Base-by-base conservation (phyloP, 2,888 invertebrate genomes). In the Drosophila greeni region DNA sequence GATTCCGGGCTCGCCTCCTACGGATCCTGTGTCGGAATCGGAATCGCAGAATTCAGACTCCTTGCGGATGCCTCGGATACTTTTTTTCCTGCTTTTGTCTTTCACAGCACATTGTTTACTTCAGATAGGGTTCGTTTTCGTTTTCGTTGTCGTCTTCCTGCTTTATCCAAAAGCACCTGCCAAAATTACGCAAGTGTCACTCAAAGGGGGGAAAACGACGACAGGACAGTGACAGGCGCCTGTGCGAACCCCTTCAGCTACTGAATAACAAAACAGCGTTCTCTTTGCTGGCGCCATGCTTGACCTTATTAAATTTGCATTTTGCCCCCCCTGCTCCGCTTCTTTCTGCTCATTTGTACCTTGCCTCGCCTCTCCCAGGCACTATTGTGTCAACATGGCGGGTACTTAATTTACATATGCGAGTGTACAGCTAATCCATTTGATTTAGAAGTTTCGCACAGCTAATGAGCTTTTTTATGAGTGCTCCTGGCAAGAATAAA, bases 141-240 rank as follows among this genome's bases (percentile, higher is more conserved):
- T 69, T 67, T 54, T 42, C 33, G 39, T 14, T 40, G 40, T 14
- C 14, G 40, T 23, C 40, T 23, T 40, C 23, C 20, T 70, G 34
- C 29, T 16, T 45, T 45, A 18, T 26, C 4, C 18, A 7, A 29
- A 49, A 68, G 70, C 82, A 83, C 84, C 84, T 83, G 79, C 72
- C 82, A 68, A 80, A 80, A 80, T 77, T 81, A 72, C 72, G 73
- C 70, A 81, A 81, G 79, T 75, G 83, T 74, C 78, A 76, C 77
- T 82, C 64, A 64, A 74, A 61, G 59, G 57, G 60, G 45, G 36
- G n/a, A 42, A 58, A 58, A 53, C 34, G 42, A 24, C 47, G 66
- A 37, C 48, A 66, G 57, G 49, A 57, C 36, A 64, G 45, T 65
- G 66, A 65, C 57, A 58, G 49, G 26, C 45, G 61, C 40, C 60